A percentile compares a stretch with the other conserved stretches of the same genome.
phyloP scores from a whole-genome alignment of 1,140 invertebrate species.

The Ceratoteleas bidentatus region DNA sequence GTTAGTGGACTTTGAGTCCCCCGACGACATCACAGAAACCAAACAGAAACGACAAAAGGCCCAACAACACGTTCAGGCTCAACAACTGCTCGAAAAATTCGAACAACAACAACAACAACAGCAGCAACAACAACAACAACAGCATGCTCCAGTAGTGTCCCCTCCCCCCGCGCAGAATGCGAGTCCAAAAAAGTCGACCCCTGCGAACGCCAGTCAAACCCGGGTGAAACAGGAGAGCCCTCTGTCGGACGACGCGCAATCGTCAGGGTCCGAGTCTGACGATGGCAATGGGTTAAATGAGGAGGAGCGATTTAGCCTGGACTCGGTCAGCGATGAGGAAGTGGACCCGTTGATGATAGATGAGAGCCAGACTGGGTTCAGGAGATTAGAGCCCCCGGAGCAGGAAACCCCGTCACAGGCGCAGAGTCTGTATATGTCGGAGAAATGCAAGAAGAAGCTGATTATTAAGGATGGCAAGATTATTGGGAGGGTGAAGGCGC shows the following conservation, averaged over 20 bases:
- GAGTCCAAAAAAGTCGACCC: constrained; percentile 73
- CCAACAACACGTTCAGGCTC: constrained; percentile 75
- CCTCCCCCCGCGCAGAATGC: constrained; percentile 59
- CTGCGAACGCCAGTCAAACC: constrained; percentile 68
- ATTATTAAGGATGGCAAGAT: constrained; percentile 88
- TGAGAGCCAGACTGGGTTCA: constrained; percentile 80
- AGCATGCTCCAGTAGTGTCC: constrained; percentile 20
- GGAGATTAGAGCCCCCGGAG: constrained; percentile 81
- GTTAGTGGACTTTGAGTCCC: constrained; percentile 94
- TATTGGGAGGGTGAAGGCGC: constrained; percentile 86
- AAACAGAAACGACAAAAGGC: constrained; percentile 78
- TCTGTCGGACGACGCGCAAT: constrained; percentile 79
- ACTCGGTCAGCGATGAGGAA: constrained; percentile 80
- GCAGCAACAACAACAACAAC: constrained; percentile 21
- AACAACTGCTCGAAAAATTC: constrained; percentile 76
- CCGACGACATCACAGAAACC: constrained; percentile 86
- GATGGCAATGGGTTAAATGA: constrained; percentile 82
- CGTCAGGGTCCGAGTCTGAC: constrained; percentile 83
- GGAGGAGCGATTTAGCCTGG: constrained; percentile 81
- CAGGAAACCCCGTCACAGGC: constrained; percentile 81
- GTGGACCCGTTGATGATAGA: constrained; percentile 79
- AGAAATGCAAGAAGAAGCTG: constrained; percentile 89
- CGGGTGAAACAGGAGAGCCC: constrained; percentile 74
- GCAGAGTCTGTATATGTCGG: constrained; percentile 88
- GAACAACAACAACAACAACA: constrained; percentile 71